These are phyloP conservation scores for Eupristina koningsbergeri DNA, from an alignment of 1,140 invertebrate genomes.

Conservation along the genomic window DNA sequence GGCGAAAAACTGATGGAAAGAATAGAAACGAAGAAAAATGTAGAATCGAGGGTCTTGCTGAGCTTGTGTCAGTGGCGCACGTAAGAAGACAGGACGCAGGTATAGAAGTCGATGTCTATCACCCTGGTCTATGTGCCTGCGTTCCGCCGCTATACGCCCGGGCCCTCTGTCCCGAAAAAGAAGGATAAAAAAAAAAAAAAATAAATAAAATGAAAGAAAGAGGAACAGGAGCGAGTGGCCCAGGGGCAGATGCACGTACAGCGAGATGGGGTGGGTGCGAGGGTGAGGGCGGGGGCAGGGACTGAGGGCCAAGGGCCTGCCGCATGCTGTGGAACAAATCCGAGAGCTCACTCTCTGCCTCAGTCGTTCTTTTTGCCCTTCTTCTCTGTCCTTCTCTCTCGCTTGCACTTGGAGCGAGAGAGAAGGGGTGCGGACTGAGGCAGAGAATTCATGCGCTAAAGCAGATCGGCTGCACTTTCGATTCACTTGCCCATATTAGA, in stretches of 20 bases:
- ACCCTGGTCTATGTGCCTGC: background rate
- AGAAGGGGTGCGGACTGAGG: slow-evolving; percentile 8
- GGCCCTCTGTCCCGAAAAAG: background rate
- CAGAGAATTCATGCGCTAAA: slow-evolving; percentile 2
- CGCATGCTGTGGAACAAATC: slow-evolving; percentile 31
- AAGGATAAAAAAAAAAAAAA: slow-evolving; percentile 22
- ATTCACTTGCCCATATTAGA: slow-evolving; percentile 9
- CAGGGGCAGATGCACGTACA: slow-evolving; percentile 32
- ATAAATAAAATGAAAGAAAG: no score
- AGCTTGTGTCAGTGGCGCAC: slow-evolving; percentile 5
- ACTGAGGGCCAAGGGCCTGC: no score
- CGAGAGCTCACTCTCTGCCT: background rate
- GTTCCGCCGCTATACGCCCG: background rate
- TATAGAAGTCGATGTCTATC: slow-evolving; percentile 36
- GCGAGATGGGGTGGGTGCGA: no score
- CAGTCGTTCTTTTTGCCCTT: background rate
- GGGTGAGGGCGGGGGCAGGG: no score
- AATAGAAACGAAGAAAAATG: no score
- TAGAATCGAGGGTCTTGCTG: background rate
- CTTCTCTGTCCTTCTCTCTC: background rate
- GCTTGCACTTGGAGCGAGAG: background rate
- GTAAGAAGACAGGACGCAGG: slow-evolving; percentile 33
- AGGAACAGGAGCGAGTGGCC: background rate
- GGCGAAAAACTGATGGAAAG: background rate
- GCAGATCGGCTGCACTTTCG: background rate